Percentiles rank a stretch among this genome's conserved stretches.
phyloP scores from a whole-genome alignment of 1,140 invertebrate genomes.

The Eriosoma lanigerum region DNA sequence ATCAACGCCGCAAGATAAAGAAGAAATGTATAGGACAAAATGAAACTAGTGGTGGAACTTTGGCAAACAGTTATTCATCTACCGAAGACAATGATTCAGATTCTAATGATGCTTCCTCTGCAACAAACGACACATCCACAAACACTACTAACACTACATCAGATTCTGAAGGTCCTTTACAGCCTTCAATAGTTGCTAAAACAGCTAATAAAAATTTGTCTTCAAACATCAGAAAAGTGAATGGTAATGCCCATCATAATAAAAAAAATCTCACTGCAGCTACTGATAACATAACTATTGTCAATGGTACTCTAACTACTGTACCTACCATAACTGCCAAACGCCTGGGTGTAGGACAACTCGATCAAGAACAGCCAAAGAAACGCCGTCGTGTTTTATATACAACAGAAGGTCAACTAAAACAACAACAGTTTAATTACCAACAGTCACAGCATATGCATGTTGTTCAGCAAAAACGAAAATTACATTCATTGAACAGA shows the following conservation, averaged over 20 bases:
- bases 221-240: background rate
- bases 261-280: background rate
- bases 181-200: background rate
- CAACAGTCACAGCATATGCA: background rate
- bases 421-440: background rate
- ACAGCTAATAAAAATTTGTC: background rate
- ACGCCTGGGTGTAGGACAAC: background rate
- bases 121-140: background rate
- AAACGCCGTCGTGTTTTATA: background rate
- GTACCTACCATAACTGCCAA: background rate
- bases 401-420: background rate
- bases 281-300: background rate
- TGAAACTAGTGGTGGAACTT: background rate
- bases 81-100: background rate
- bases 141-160: background rate
- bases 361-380: background rate
- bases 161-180: background rate
- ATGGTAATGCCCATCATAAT: background rate
- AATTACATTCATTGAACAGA: background rate
- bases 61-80: background rate
- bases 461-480: background rate
- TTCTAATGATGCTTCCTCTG: background rate
- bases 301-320: background rate
- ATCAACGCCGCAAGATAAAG: background rate
- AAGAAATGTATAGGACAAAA: background rate